A percentile compares a stretch with the other conserved stretches of the same genome.
Evolutionary conservation across 2,888 invertebrate species (phyloP).

Genomic region (Volucella bombylans): DNA sequence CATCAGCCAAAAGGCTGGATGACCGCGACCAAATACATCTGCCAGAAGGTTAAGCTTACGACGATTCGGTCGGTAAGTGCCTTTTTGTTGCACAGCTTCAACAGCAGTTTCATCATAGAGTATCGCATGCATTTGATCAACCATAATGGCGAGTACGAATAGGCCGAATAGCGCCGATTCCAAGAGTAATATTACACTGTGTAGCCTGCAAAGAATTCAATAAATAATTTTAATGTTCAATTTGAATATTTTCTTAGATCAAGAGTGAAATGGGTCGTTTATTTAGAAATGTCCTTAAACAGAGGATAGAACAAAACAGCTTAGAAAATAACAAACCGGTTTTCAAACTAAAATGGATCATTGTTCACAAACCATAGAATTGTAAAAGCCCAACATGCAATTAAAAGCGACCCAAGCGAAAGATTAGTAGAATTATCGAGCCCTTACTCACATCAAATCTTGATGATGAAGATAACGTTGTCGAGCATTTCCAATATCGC

Average conservation of each 20-base stretch:
- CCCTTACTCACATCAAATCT: too few species aligned
- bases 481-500: too few species aligned
- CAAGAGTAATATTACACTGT: constrained; percentile 90
- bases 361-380: too few species aligned
- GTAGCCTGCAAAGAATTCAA: constrained; percentile 85
- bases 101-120: constrained; percentile 92
- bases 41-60: constrained; percentile 86
- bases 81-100: constrained; percentile 89
- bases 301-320: too few species aligned
- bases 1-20: constrained; percentile 88
- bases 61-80: constrained; percentile 86
- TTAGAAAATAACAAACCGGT: too few species aligned
- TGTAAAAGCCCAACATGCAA: too few species aligned
- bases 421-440: too few species aligned
- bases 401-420: too few species aligned
- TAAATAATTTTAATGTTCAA: constrained; percentile 8
- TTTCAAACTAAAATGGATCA: too few species aligned
- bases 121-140: constrained; percentile 93
- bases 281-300: too few species aligned
- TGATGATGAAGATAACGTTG: too few species aligned
- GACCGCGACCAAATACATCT: constrained; percentile 90
- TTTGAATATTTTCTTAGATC: not conserved
- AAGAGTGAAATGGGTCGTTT: not conserved
- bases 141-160: constrained; percentile 93
- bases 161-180: constrained; percentile 93